Base-by-base conservation (phyloP, 2,888 invertebrate species). In the Eledone cirrhosa region DNA sequence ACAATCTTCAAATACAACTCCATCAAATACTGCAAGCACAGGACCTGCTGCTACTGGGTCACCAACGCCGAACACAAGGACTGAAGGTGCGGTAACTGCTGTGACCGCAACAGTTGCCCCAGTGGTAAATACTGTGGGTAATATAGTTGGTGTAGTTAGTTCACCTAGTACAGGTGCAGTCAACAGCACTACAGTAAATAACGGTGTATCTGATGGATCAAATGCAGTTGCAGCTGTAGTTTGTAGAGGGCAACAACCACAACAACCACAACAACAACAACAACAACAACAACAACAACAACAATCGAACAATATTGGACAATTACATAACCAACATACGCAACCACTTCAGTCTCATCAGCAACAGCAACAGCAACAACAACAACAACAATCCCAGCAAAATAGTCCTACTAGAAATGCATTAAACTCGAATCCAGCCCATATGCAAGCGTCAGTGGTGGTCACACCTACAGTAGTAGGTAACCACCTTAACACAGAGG, bases 361-460 rank as follows among this genome's bases (percentile, higher is more conserved):
- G 78, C 48, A 65, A 79, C 80, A 80, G 31, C 80, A 80, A 31
- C 77, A 77, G 13, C 78, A 80, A 33, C 79, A 78, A 19, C 47
- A 65, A 48, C 53, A 69, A 78, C 22, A 72, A 78, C 48, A 65
- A 80, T 67, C 4, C 48, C 78, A 48, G 67, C 72, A n/a, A 72
- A 82, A 77, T 83, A 83, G 80, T 59, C 72, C 72, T 7, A 22
- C 72, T 7, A 31, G 41, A 29, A 72, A 33, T 41, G n/a, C 72
- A 8, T 24, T 84, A 22, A 84, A 84, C 80, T 82, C 84, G 13
- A 85, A 84, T n/a, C 86, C 86, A 27, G 86, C 86, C 8, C 86
- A 86, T 65, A 85, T 86, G 83, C 85, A 85, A 80, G 83, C 80
- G 67, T 81, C 82, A 24, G 33, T 41, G 2, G 72, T 72, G 8